These are phyloP conservation scores for Smithornis capensis DNA, from an alignment of 2,113 vertebrate genomes.

Conservation along the genomic window DNA sequence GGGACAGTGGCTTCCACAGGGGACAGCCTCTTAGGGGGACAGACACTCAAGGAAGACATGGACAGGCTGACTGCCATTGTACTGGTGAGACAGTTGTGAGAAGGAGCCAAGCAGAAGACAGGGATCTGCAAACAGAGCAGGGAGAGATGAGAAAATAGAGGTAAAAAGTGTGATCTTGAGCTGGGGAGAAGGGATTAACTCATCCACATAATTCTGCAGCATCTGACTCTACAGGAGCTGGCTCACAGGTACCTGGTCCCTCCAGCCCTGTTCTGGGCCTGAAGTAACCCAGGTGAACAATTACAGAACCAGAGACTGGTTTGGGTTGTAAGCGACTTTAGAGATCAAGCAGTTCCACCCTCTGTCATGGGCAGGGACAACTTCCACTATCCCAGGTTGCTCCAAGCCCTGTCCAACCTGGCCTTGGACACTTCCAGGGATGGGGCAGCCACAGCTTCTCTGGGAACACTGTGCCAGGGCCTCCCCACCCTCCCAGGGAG, in stretches of 20 bases:
- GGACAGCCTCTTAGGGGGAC: neutral
- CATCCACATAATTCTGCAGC: neutral
- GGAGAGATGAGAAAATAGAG: neutral
- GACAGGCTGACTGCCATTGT: neutral
- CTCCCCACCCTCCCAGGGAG: accelerated
- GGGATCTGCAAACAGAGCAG: neutral
- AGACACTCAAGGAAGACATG: accelerated
- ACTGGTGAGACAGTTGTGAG: neutral
- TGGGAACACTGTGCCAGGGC: neutral
- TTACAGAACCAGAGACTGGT: neutral
- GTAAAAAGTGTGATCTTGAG: neutral
- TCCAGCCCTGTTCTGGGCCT: neutral
- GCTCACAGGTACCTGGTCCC: neutral
- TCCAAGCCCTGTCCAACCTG: neutral
- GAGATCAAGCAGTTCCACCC: accelerated
- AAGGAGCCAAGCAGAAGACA: neutral
- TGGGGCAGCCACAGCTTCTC: neutral
- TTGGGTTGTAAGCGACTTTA: neutral
- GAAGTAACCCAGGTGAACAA: neutral
- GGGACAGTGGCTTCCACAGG: neutral
- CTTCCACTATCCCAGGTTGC: neutral
- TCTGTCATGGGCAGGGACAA: neutral
- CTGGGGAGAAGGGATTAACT: neutral
- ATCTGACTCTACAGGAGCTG: neutral
- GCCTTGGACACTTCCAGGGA: neutral